Evolutionary conservation across 1,140 invertebrate species (phyloP), one percentile per base, ranked within the genome.

Genomic region (Protaetia brevitarsis): DNA sequence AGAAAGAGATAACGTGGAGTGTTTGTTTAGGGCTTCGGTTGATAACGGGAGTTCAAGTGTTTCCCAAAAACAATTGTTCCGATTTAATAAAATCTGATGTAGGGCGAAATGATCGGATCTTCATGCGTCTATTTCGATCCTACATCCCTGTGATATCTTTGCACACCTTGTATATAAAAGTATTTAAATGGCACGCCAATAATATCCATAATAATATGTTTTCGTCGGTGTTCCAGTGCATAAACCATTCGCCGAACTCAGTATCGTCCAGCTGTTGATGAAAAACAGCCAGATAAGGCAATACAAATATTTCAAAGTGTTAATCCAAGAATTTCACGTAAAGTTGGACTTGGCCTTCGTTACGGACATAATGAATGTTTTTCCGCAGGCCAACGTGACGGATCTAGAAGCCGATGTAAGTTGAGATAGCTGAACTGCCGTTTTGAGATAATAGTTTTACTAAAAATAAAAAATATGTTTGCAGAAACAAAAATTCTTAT

Each of bases 281-380:
- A 92, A 94, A 73, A 91, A 96, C 79, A 96, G 91, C 67, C 87
- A 86, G 30, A 89, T 99, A 2, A 87, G 89, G 30, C 95, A 99
- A 78, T 97, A 93, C 76, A 96, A 97, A 78, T 98, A 98, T 76
- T 95, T 94, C 75, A 95, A 93, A 79, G 84, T 97, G 34, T 82
- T 97, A 3, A 87, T 99, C 41, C 97, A 99, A 82, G 97, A 99
- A 79, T 98, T 99, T 80, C 92, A 95, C 72, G 84, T 99, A 1
- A 97, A 97, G 80, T 88, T 98, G 0, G 97, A 99, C 77, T 89
- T 97, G 74, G 88, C 90, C 5, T 94, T 99, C 70, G 85, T 99
- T n/a, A 96, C 92, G 78, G 91, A 92, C 3, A 78, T 98, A 13
- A 82, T 93, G 62, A 87, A 86, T 4, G 82, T 98, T 71, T 91